Evolutionary conservation across 53 echinoderm and acorn worm species (phyloP).

Genomic region (Temnopleurus reevesii): DNA sequence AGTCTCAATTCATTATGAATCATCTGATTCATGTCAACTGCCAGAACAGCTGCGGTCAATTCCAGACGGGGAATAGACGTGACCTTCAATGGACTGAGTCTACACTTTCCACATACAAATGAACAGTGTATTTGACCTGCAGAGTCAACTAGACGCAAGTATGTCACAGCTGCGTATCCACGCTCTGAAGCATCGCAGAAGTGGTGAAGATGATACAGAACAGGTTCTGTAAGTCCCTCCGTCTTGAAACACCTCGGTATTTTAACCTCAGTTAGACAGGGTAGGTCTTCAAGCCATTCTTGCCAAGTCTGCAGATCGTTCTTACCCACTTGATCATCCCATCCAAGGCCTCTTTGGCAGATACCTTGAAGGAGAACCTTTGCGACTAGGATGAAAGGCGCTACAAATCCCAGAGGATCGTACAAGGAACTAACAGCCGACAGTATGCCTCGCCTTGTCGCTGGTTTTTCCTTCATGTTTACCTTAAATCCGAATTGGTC

Average conservation of each 20-base stretch:
- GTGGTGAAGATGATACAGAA: too few relatives aligned
- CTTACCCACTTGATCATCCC: slow-evolving; percentile 62
- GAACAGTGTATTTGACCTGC: too few relatives aligned
- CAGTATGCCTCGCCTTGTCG: slow-evolving; percentile 71
- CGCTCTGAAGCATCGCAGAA: too few relatives aligned
- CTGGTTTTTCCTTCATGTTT: slow-evolving; percentile 3
- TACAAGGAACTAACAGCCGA: slow-evolving; percentile 66
- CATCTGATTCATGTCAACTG: too few relatives aligned
- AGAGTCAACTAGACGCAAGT: too few relatives aligned
- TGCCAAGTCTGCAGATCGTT: slow-evolving; percentile 6
- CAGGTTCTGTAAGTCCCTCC: not conserved
- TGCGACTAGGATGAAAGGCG: slow-evolving; percentile 65
- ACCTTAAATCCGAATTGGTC: slow-evolving; percentile 68
- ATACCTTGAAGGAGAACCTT: slow-evolving; percentile 71
- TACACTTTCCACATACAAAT: too few relatives aligned
- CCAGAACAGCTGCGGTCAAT: too few relatives aligned
- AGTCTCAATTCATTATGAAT: slow-evolving; percentile 39
- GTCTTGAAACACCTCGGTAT: slow-evolving; percentile 59
- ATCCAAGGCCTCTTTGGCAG: slow-evolving; percentile 55
- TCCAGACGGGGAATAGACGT: too few relatives aligned
- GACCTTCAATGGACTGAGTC: too few relatives aligned
- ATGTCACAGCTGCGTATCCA: too few relatives aligned
- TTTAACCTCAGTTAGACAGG: slow-evolving; percentile 20
- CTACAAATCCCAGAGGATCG: slow-evolving; percentile 76
- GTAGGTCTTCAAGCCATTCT: slow-evolving; percentile 55